Evolutionary conservation across 37 sponge, comb jelly and placozoan species (phyloP), one percentile per base, ranked within the genome.

Genomic region (Aphrocallistes beatrix): DNA sequence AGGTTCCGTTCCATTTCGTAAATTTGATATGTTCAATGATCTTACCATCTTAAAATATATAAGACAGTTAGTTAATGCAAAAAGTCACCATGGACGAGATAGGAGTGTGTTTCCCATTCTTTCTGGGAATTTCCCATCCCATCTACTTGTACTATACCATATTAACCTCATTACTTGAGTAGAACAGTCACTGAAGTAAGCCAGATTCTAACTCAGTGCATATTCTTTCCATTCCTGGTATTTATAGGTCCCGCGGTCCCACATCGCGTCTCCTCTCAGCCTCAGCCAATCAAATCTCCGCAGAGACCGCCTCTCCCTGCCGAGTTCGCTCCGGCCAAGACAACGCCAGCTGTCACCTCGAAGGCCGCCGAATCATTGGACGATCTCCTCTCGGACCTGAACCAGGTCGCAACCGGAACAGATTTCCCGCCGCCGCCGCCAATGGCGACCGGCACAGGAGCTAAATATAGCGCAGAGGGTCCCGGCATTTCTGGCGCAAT

Each of bases 181-280:
- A n/a, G n/a, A n/a, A n/a, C n/a, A n/a, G n/a, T n/a, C n/a, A n/a
- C n/a, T n/a, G n/a, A n/a, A n/a, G n/a, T n/a, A n/a, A n/a, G n/a
- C n/a, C n/a, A n/a, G n/a, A n/a, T n/a, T n/a, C n/a, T n/a, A n/a
- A n/a, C n/a, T n/a, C n/a, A n/a, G n/a, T n/a, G n/a, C n/a, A n/a
- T n/a, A n/a, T n/a, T n/a, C n/a, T n/a, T n/a, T n/a, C n/a, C n/a
- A n/a, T n/a, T n/a, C n/a, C 75, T 60, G 28, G 28, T 60, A 60
- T 60, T 60, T 60, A 60, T 60, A 60, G 75, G 75, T 28, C 75
- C 75, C 34, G 28, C 75, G 10, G n/a, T 60, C 75, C 75, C 75
- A 60, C 28, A 60, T 19, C 75, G 75, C 25, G 10, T 30, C 25
- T 21, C 75, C 75, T 60, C 10, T 13, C 17, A 19, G 28, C n/a